Conservation (phyloP, 2,888 invertebrate genomes). For the Salticus scenicus region DNA sequence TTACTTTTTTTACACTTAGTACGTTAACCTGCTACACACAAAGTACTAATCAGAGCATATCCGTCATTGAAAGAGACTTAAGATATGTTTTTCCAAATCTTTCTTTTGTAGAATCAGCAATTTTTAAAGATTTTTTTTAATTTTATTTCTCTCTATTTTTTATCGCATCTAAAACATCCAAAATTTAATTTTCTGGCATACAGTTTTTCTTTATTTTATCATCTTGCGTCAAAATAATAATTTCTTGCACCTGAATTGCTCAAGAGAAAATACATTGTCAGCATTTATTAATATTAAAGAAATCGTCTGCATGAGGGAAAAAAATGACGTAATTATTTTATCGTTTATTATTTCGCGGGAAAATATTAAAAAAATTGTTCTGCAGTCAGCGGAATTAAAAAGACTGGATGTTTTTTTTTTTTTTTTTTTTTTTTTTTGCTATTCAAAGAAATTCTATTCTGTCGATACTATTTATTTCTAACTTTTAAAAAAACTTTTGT, state of each 20-base stretch:
- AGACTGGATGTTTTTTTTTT: neutral
- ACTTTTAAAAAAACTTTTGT: no score
- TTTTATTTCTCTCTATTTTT: neutral
- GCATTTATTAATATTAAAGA: slow-evolving; percentile 14
- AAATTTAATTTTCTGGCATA: neutral
- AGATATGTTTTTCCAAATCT: slow-evolving; percentile 39
- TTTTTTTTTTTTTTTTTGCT: no score
- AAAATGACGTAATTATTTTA: slow-evolving; percentile 49
- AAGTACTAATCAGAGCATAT: slow-evolving; percentile 48
- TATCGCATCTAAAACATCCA: neutral
- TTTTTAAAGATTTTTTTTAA: neutral
- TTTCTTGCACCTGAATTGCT: slow-evolving; percentile 13
- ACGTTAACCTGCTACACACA: slow-evolving; percentile 36
- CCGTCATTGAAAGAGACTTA: slow-evolving; percentile 41
- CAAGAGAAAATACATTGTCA: slow-evolving; percentile 17
- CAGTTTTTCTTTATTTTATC: neutral
- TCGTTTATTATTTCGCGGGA: slow-evolving; percentile 34
- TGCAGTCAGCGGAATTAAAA: slow-evolving; percentile 40
- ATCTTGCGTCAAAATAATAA: slow-evolving; percentile 20
- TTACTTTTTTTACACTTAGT: slow-evolving; percentile 17
- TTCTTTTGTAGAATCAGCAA: slow-evolving; percentile 36
- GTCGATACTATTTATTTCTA: no score
- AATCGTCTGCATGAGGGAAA: slow-evolving; percentile 5
- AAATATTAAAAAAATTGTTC: slow-evolving; percentile 13
- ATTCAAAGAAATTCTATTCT: neutral